Evolutionary conservation across 2,113 vertebrate species (phyloP), one percentile per base, ranked within the genome.

Genomic region (Takifugu bimaculatus): DNA sequence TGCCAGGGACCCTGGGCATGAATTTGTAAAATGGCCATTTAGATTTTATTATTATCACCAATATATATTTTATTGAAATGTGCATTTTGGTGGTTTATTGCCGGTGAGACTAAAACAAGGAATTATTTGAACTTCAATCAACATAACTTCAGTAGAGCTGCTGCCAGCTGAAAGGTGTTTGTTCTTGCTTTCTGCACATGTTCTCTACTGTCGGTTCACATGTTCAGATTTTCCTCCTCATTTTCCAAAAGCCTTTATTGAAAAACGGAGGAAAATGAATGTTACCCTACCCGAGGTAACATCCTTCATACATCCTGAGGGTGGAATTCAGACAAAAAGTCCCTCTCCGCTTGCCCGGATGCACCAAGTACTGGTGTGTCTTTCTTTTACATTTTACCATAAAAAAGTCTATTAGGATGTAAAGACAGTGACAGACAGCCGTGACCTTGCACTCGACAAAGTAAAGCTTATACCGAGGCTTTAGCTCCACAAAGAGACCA

Each of bases 191-290:
- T 65, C 47, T 55, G 78, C 20, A 67, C 67, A 76, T 62, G 76
- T 79, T 84, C 65, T 70, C 61, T 53, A 51, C 67, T 70, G 65
- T 76, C 77, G 63, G 66, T 68, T 60, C 68, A 32, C 42, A 51
- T 71, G 72, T 74, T 73, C 49, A 51, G 39, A 20, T 44, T 72
- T 61, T 63, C 70, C 63, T 53, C 48, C 49, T 78, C 76, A 54
- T 64, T 77, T 73, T 53, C 20, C 50, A 62, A 58, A 75, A 57
- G 69, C 43, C 66, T 70, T 71, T 66, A 63, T 74, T 73, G 74
- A 85, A 79, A 68, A 78, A 80, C 51, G 64, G 71, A 82, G 75
- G 42, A 74, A 39, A 49, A 74, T 77, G 59, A 77, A 85, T 85
- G 72, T 73, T 81, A 83, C 83, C 57, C 55, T 79, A 27, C 66